Evolutionary conservation across 35 echinoderm and acorn worm genomes (phyloP).

Genomic region (Chiridota heheva): DNA sequence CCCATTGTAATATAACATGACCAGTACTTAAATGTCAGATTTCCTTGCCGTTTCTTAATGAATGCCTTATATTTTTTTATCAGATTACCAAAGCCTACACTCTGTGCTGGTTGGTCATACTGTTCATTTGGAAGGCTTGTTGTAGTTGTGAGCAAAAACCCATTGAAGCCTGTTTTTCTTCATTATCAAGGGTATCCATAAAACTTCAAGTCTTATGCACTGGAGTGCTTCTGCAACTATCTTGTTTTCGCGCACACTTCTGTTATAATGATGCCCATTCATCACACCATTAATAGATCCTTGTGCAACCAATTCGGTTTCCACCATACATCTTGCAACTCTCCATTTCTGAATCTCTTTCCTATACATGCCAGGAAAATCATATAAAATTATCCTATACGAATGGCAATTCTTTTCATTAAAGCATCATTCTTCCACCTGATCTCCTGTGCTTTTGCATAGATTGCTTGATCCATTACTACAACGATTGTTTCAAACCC

Average conservation of each 20-base stretch:
- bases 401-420: conserved; percentile 36
- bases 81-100: conserved; percentile 8
- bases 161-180: conserved; percentile 4
- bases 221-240: conserved; percentile 59
- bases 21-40: conserved; percentile 49
- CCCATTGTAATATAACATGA: conserved; percentile 60
- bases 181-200: conserved; percentile 36
- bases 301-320: conserved; percentile 58
- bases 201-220: conserved; percentile 42
- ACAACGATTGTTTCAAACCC: conserved; percentile 5
- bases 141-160: background rate
- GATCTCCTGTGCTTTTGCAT: conserved; percentile 41
- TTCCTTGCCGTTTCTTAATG: conserved; percentile 12
- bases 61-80: conserved; percentile 1
- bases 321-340: conserved; percentile 57
- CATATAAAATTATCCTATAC: conserved; percentile 70
- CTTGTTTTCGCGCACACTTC: conserved; percentile 59
- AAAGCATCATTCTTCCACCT: conserved; percentile 52
- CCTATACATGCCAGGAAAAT: conserved; percentile 48
- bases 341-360: conserved; percentile 67
- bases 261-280: conserved; percentile 65
- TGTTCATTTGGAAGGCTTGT: conserved; percentile 2
- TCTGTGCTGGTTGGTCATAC: background rate
- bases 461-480: conserved; percentile 27
- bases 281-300: conserved; percentile 57